phyloP scores from a whole-genome alignment of 2,797 vertebrate species.

The Xenopus petersii region DNA sequence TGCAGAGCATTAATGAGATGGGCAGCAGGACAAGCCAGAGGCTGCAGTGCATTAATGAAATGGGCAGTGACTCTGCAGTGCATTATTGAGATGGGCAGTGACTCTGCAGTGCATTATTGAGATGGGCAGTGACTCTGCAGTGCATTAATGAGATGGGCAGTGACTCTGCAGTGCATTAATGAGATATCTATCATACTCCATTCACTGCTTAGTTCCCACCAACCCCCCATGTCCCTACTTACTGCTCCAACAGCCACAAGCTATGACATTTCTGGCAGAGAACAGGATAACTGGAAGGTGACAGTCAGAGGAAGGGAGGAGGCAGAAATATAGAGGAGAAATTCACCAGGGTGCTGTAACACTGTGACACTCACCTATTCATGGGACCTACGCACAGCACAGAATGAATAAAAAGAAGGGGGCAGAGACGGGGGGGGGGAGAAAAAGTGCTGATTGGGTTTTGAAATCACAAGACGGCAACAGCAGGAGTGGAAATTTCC shows the following conservation, averaged over 20 bases:
- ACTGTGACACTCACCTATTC: conserved; percentile 49
- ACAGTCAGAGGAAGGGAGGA: conserved; percentile 2
- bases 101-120: not conserved
- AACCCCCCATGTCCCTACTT: too few relatives aligned
- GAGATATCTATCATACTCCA: too few relatives aligned
- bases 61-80: conserved; percentile 18
- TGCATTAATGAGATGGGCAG: too few relatives aligned
- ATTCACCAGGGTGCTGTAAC: conserved; percentile 42
- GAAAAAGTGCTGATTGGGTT: conserved; percentile 50
- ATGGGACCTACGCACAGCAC: conserved; percentile 41
- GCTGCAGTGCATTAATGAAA: not conserved
- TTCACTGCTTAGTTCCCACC: not conserved
- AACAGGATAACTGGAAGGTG: conserved; percentile 27
- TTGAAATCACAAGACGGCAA: conserved; percentile 58
- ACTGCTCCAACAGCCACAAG: too few relatives aligned
- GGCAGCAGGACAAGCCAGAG: not conserved
- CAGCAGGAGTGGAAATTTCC: conserved; percentile 75
- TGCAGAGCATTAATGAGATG: conserved; percentile 6
- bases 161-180: too few relatives aligned
- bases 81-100: not conserved
- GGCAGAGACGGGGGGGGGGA: conserved; percentile 24
- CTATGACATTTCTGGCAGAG: not conserved
- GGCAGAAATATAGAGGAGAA: conserved; percentile 3
- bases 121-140: too few relatives aligned
- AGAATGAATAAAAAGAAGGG: conserved; percentile 26